These are phyloP conservation scores for Coreius guichenoti DNA, from an alignment of 2,797 vertebrate species.

Conservation along the genomic window DNA sequence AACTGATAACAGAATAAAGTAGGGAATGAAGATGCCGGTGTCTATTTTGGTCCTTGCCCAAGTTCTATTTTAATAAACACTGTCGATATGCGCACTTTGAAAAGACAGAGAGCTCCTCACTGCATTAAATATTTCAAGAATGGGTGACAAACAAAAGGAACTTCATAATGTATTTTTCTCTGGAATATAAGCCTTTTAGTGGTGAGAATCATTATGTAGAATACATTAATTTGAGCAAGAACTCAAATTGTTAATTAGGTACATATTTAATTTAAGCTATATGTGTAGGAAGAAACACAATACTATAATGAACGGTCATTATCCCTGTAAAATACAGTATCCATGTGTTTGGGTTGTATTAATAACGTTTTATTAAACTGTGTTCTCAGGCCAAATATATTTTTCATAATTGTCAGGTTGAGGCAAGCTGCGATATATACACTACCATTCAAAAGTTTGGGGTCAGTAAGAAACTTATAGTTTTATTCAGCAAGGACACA, in stretches of 20 bases:
- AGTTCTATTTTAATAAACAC: slow-evolving; percentile 41
- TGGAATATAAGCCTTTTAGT: neutral
- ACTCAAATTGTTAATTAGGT: neutral
- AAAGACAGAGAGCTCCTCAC: neutral
- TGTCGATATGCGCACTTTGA: neutral
- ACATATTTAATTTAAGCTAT: slow-evolving; percentile 1
- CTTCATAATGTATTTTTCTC: neutral
- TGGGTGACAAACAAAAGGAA: neutral
- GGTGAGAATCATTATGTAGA: neutral
- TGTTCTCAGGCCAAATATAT: neutral
- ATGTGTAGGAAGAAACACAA: neutral
- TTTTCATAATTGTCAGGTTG: neutral
- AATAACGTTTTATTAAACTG: neutral
- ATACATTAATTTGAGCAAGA: neutral
- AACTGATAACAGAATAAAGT: slow-evolving; percentile 33
- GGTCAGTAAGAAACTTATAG: too few species aligned
- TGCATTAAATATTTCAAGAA: neutral
- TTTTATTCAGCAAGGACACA: too few species aligned
- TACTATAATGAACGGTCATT: neutral
- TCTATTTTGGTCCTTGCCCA: slow-evolving; percentile 46
- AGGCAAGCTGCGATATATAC: neutral
- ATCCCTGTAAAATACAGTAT: neutral
- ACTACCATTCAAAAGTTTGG: neutral
- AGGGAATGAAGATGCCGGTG: slow-evolving; percentile 6
- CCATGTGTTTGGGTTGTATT: neutral